These are phyloP conservation scores for Ophiodon elongatus DNA, from an alignment of 2,113 vertebrate species.

Conservation along the genomic window DNA sequence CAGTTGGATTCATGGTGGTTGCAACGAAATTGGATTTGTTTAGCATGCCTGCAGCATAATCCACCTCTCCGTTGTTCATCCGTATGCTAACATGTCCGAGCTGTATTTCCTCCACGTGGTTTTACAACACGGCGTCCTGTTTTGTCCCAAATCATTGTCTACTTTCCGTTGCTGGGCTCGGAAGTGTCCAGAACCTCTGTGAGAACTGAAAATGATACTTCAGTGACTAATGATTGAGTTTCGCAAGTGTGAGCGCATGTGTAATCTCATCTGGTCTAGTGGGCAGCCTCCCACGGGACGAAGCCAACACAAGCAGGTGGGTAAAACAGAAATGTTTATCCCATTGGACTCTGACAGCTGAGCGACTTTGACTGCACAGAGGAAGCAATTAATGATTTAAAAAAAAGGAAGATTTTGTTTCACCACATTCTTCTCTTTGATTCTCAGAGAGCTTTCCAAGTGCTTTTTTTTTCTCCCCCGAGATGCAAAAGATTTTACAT, in stretches of 20 bases:
- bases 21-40: neutral
- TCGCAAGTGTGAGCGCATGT: constrained; percentile 31
- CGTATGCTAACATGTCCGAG: neutral
- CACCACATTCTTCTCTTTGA: neutral
- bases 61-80: neutral
- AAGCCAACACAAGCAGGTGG: constrained; percentile 75
- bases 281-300: constrained; percentile 61
- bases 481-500: neutral
- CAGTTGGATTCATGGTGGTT: constrained; percentile 30
- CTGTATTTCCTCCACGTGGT: neutral
- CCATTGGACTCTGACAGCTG: constrained; percentile 47
- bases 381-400: constrained; percentile 66
- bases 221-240: constrained; percentile 48
- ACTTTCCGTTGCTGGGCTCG: neutral
- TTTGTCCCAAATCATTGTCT: neutral
- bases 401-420: neutral
- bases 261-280: constrained; percentile 72
- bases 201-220: constrained; percentile 45
- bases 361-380: constrained; percentile 56
- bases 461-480: neutral
- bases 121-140: neutral
- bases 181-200: constrained; percentile 14
- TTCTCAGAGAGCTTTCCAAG: neutral
- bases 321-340: constrained; percentile 53
- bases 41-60: neutral